Evolutionary conservation across 2,113 vertebrate species (phyloP), one percentile per base, ranked within the genome.

Genomic region (Cyanoderma ruficeps): DNA sequence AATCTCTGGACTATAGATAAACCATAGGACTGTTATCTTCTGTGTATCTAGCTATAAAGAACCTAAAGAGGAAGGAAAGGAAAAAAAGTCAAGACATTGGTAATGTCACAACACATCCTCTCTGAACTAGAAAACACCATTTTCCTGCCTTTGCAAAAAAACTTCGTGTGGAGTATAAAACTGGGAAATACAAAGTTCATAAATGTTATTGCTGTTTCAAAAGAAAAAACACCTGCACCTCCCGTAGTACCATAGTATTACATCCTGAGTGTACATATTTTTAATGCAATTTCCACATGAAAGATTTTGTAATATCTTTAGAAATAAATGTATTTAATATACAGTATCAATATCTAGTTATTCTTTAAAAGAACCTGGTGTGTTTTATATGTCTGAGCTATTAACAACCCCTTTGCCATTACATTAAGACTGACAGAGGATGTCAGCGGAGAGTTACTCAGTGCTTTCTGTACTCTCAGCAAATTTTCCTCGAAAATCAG

Each of bases 11-110:
- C 91, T 94, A 90, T 30, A 93, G 90, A 92, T 94, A 83, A 64
- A 35, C 64, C 57, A 42, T 39, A 47, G 53, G 22, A 64, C 56
- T 92, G 83, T 92, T 96, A 92, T 97, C 82, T 96, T 84, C 92
- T 95, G 37, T 86, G 68, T 87, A 86, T 96, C 68, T 83, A 92
- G 52, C 46, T 88, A 90, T 91, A 96, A 96, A 96, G 16, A 95
- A 53, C 75, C 79, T 76, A 49, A 88, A 81, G 95, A 97, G 97
- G 97, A 98, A 98, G 96, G 97, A 97, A 98, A 94, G 80, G 64
- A 87, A 89, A 94, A 94, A 90, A 92, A 81, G 64, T 95, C 61
- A 97, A 97, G 96, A 97, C 88, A 93, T 22, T 76, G 74, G 46
- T 86, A 90, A 68, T 97, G 91, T 71, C 91, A 77, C 37, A 82